Percentiles rank a stretch among this genome's conserved stretches.
phyloP scores from a whole-genome alignment of 1,140 invertebrate species.

The Zaprionus gabonicus region DNA sequence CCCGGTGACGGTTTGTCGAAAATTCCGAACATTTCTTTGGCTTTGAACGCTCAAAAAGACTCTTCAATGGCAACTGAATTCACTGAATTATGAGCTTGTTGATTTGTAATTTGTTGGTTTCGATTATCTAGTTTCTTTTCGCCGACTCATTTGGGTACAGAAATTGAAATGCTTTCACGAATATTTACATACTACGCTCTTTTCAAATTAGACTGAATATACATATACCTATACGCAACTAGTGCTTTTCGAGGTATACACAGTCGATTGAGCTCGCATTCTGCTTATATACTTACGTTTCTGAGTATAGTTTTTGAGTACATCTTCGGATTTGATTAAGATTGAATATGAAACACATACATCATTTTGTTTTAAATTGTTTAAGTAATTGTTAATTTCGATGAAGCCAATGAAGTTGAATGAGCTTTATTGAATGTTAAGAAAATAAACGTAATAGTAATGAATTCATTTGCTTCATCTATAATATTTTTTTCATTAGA shows the following conservation, averaged over 20 bases:
- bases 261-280: not conserved
- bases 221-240: not conserved
- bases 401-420: too few relatives aligned
- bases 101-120: not conserved
- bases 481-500: not conserved
- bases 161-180: not conserved
- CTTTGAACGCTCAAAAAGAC: not conserved
- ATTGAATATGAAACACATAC: too few relatives aligned
- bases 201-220: too few relatives aligned
- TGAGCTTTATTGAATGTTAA: too few relatives aligned
- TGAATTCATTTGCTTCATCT: too few relatives aligned
- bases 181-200: not conserved
- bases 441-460: too few relatives aligned
- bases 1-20: conserved; percentile 51
- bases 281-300: not conserved
- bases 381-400: too few relatives aligned
- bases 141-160: not conserved
- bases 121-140: not conserved
- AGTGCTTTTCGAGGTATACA: not conserved
- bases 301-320: not conserved
- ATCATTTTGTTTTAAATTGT: too few relatives aligned
- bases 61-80: not conserved
- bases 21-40: conserved; percentile 35
- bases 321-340: too few relatives aligned
- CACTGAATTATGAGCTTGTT: not conserved